Evolutionary conservation across 2,888 invertebrate species (phyloP).

Genomic region (Hyalella azteca): DNA sequence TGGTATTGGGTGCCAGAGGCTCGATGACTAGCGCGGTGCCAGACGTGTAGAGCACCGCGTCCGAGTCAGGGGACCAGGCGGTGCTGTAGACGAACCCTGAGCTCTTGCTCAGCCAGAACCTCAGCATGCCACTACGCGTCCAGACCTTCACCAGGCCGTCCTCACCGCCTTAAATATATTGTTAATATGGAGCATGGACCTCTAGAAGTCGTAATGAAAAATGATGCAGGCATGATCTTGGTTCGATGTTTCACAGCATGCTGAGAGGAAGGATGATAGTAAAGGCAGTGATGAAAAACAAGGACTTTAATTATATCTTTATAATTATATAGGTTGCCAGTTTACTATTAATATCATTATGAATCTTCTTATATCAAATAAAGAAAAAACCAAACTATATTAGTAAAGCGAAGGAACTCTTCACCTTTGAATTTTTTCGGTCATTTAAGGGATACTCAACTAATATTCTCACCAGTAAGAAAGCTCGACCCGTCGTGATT

Average conservation of each 20-base stretch:
- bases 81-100: constrained; percentile 82
- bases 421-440: neutral
- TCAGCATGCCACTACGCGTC: constrained; percentile 91
- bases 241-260: no score
- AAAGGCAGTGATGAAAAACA: no score
- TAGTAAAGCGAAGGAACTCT: neutral
- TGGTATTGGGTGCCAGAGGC: constrained; percentile 68
- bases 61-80: constrained; percentile 73
- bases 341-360: no score
- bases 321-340: no score
- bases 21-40: constrained; percentile 69
- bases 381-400: no score
- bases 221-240: no score
- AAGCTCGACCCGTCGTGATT: constrained; percentile 94
- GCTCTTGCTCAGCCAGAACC: constrained; percentile 86
- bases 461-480: constrained; percentile 74
- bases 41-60: constrained; percentile 68
- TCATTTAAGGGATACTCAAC: neutral
- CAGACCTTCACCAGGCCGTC: constrained; percentile 96
- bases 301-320: no score
- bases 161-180: constrained; percentile 92
- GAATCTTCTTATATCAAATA: no score
- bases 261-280: no score
- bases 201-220: no score
- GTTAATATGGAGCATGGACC: no score